Evolutionary conservation across 2,888 invertebrate genomes (phyloP).

Genomic region (Strigamia crassipes): DNA sequence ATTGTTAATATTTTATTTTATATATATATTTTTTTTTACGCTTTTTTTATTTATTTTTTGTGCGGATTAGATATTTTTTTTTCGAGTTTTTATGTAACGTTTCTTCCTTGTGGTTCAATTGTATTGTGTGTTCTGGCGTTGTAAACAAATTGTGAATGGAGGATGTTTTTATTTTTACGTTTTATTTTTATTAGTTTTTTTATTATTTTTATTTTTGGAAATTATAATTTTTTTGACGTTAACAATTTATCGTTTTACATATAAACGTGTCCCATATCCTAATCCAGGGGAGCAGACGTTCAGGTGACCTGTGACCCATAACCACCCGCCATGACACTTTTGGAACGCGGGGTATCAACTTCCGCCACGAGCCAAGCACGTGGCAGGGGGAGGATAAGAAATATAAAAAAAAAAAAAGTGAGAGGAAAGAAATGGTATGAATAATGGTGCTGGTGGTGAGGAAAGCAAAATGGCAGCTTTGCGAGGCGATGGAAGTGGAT

Average conservation of each 20-base stretch:
- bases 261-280: constrained; percentile 5
- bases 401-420: constrained; percentile 20
- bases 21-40: background rate
- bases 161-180: no score
- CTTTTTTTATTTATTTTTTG: background rate
- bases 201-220: no score
- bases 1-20: background rate
- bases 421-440: background rate
- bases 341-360: constrained; percentile 42
- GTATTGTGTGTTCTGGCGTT: no score
- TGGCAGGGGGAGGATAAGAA: constrained; percentile 37
- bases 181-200: no score
- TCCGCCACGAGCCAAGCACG: constrained; percentile 27
- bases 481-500: no score
- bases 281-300: constrained; percentile 38
- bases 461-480: background rate
- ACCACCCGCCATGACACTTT: constrained; percentile 42
- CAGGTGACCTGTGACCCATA: constrained; percentile 25
- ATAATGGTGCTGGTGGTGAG: background rate
- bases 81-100: no score
- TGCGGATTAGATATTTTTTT: background rate
- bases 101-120: no score
- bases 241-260: background rate
- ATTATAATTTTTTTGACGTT: background rate
- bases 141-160: no score